Percentiles rank a stretch among this genome's conserved stretches.
Conservation (phyloP, 2,113 vertebrate species). For the Azemiops feae region DNA sequence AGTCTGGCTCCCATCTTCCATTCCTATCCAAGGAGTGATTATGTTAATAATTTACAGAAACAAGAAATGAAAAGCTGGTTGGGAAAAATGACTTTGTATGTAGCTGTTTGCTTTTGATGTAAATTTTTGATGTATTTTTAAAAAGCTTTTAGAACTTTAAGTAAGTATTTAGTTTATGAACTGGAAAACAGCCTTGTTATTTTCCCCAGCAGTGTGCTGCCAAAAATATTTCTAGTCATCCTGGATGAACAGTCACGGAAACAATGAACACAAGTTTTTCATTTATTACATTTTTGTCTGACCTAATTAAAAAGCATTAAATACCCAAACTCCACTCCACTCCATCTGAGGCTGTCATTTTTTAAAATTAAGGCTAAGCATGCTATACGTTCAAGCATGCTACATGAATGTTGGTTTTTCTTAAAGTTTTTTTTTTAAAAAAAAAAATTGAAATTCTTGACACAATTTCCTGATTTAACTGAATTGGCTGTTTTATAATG, state of each 20-base stretch:
- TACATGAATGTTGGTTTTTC: not conserved
- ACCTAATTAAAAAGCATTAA: slow-evolving; percentile 25
- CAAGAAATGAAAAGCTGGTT: not conserved
- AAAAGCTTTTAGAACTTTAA: not conserved
- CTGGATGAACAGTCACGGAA: slow-evolving; percentile 16
- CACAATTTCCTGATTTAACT: not conserved
- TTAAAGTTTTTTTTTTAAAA: not conserved
- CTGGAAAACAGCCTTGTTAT: not conserved
- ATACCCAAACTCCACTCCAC: not conserved
- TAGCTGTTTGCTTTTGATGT: not conserved
- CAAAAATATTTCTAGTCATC: slow-evolving; percentile 25
- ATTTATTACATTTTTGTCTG: slow-evolving; percentile 1
- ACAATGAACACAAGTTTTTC: slow-evolving; percentile 3
- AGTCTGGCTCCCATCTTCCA: not conserved
- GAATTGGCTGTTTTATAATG: not conserved
- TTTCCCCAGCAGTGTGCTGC: not conserved
- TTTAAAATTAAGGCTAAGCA: slow-evolving; percentile 6
- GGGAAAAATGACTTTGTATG: not conserved
- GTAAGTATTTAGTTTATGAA: slow-evolving; percentile 16
- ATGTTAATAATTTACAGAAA: not conserved
- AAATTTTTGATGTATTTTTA: not conserved
- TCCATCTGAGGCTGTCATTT: slow-evolving; percentile 11
- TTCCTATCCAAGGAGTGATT: not conserved
- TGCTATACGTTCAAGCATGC: not conserved
- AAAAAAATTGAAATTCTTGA: not conserved